phyloP scores from a whole-genome alignment of 1,140 invertebrate species.

The Idris sp. region DNA sequence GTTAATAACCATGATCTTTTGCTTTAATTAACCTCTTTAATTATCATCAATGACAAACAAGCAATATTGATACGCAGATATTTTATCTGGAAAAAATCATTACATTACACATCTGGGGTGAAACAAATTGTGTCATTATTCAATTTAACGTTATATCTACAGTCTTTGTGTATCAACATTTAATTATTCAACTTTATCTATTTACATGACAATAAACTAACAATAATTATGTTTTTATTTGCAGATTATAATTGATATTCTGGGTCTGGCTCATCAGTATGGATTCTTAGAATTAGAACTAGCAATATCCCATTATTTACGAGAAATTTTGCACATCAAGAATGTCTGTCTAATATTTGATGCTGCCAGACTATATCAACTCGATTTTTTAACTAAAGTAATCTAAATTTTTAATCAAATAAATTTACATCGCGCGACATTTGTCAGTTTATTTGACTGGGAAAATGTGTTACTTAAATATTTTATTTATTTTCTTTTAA shows the following conservation, averaged over 20 bases:
- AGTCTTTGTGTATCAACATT: too few relatives aligned
- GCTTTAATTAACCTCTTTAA: conserved; percentile 1
- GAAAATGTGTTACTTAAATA: too few relatives aligned
- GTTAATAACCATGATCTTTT: too few relatives aligned
- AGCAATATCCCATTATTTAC: conserved; percentile 94
- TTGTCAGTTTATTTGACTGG: too few relatives aligned
- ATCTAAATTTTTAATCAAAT: conserved; percentile 25
- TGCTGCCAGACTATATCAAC: conserved; percentile 87
- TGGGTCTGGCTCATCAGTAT: conserved; percentile 93
- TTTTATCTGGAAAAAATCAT: background rate
- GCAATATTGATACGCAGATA: background rate
- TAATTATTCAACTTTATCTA: too few relatives aligned
- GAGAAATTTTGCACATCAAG: conserved; percentile 89
- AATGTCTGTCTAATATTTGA: conserved; percentile 97
- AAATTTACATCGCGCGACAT: too few relatives aligned
- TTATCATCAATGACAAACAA: conserved; percentile 2
- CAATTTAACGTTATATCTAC: too few relatives aligned
- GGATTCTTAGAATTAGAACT: conserved; percentile 94
- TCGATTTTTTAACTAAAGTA: conserved; percentile 81
- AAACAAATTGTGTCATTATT: too few relatives aligned
- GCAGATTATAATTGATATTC: conserved; percentile 73
- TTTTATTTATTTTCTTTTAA: too few relatives aligned
- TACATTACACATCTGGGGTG: background rate
- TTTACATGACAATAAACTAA: too few relatives aligned
- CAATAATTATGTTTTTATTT: conserved; percentile 20